Conservation (phyloP, 1,140 invertebrate genomes). For the Meloidogyne hapla region DNA sequence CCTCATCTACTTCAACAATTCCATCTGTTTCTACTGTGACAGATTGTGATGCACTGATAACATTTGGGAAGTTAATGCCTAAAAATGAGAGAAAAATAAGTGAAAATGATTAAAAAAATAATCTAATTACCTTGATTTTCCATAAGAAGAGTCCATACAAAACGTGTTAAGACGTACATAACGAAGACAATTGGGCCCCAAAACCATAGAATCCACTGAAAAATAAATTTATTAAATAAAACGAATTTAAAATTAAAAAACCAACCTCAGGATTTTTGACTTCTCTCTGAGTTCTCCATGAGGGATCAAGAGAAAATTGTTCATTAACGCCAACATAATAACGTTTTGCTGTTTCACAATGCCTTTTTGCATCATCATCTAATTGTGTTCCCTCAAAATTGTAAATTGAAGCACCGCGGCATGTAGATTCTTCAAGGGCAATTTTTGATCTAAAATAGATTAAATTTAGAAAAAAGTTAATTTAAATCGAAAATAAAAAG, state of each 20-base stretch:
- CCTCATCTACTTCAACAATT: conserved; percentile 38
- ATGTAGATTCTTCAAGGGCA: conserved; percentile 35
- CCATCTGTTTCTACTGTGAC: conserved; percentile 33
- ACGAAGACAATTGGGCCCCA: conserved; percentile 41
- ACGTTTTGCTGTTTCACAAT: conserved; percentile 38
- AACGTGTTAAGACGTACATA: conserved; percentile 38
- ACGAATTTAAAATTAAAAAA: too few relatives aligned
- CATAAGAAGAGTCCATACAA: conserved; percentile 34
- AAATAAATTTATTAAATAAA: neutral
- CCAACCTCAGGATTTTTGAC: conserved; percentile 40
- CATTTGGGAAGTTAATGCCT: conserved; percentile 37
- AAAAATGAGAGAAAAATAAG: neutral
- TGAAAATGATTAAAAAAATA: neutral
- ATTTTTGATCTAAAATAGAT: conserved; percentile 33
- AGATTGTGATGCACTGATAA: conserved; percentile 23
- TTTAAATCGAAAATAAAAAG: too few relatives aligned
- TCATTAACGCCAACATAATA: conserved; percentile 38
- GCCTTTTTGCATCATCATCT: conserved; percentile 42
- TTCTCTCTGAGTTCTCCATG: conserved; percentile 26
- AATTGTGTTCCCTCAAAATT: conserved; percentile 35
- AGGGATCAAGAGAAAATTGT: conserved; percentile 27
- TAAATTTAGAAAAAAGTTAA: neutral
- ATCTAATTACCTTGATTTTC: conserved; percentile 35
- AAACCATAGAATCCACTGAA: conserved; percentile 39
- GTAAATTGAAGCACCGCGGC: conserved; percentile 36